These are phyloP conservation scores for Passer montanus DNA, from an alignment of 2,113 vertebrate genomes.

Conservation along the genomic window DNA sequence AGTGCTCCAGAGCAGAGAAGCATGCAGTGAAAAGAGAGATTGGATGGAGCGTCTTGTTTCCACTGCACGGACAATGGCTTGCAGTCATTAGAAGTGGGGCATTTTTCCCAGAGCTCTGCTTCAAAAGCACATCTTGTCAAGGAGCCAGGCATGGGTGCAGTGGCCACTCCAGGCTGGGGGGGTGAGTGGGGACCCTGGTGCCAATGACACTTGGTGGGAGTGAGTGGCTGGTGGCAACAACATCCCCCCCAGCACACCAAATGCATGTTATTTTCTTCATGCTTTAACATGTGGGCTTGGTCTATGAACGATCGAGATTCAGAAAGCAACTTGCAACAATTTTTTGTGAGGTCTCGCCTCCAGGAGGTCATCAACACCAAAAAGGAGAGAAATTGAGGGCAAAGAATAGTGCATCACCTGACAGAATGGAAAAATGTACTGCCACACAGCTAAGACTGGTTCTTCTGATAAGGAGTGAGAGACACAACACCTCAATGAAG, in stretches of 20 bases:
- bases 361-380: neutral
- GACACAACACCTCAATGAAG: neutral
- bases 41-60: neutral
- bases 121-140: neutral
- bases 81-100: neutral
- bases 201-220: accelerated
- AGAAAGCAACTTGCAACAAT: neutral
- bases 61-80: accelerated
- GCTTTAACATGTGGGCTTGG: neutral
- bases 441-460: neutral
- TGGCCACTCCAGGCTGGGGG: accelerated
- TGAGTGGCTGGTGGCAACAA: accelerated
- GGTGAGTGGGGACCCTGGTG: accelerated
- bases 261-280: neutral
- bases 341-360: neutral
- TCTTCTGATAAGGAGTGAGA: neutral
- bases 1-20: neutral
- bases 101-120: neutral
- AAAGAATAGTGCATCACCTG: neutral
- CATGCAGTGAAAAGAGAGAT: neutral
- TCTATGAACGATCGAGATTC: neutral
- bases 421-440: neutral
- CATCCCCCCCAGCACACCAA: no score
- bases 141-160: accelerated
- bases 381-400: neutral